phyloP scores from a whole-genome alignment of 2,113 vertebrate genomes.

The Fregetta grallaria region DNA sequence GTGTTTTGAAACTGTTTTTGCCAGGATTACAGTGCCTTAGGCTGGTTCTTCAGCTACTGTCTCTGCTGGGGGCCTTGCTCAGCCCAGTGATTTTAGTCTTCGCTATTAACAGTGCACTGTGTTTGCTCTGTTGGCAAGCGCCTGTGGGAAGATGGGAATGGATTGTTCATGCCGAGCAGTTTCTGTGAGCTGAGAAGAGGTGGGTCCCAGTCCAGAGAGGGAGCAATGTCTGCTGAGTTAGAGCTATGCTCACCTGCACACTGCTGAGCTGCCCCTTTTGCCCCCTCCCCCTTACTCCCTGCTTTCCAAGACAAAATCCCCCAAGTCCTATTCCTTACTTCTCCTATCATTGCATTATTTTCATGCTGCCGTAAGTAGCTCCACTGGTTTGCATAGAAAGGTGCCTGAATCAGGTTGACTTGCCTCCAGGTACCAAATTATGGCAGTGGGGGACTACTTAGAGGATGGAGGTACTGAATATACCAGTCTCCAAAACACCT shows the following conservation, averaged over 20 bases:
- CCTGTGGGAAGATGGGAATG: neutral
- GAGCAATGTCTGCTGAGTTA: neutral
- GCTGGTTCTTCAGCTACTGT: neutral
- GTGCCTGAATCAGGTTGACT: neutral
- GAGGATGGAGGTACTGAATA: neutral
- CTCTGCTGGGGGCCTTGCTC: neutral
- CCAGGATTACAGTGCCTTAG: neutral
- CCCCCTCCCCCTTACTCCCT: neutral
- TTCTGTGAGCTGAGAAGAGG: neutral
- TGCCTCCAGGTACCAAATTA: neutral
- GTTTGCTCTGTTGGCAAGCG: neutral
- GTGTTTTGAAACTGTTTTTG: slow-evolving; percentile 5
- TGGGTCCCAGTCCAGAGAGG: neutral
- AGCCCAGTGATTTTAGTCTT: neutral
- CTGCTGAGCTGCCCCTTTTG: neutral
- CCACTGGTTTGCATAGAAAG: neutral
- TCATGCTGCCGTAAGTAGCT: neutral
- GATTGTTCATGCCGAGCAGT: neutral
- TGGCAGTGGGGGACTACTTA: neutral
- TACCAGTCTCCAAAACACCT: neutral
- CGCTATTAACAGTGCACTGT: fast-evolving
- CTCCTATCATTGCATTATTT: neutral
- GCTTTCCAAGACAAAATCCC: neutral
- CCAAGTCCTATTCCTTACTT: neutral
- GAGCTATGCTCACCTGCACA: neutral